Base-by-base conservation (phyloP, 2,113 vertebrate genomes). In the Neodontobutis hainanensis region DNA sequence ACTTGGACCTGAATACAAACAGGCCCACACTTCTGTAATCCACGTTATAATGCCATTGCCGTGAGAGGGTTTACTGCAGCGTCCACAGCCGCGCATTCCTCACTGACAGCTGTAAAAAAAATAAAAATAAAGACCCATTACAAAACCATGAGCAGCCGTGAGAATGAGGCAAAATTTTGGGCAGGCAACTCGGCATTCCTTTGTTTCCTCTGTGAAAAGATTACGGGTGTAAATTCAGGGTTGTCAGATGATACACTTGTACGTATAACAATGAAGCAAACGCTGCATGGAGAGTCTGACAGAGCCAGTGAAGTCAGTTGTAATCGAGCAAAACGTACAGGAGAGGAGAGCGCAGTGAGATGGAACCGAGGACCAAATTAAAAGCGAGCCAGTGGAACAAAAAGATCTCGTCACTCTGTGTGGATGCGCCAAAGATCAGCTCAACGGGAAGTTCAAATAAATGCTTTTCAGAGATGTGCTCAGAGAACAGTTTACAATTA, bases 271-370 rank as follows among this genome's bases (percentile, higher is more conserved):
- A 19, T 63, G 60, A 65, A 79, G 57, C 46, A 59, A 40, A 15
- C 55, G 51, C 55, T 69, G 69, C 50, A 45, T 14, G 47, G 65
- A 57, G 67, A 68, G 56, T 40, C 61, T 15, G 60, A 61, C 61
- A 27, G 47, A 63, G 70, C 61, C 60, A 68, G 75, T 36, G 48
- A 73, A 69, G 67, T 75, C 78, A 82, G 67, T 67, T 68, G 67
- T 87, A 85, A 84, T 81, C 64, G 78, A 88, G 82, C 81, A 62
- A 81, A 85, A 85, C 80, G 82, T 66, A 77, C 19, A 27, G 77
- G 60, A 80, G 77, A 6, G 51, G 73, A 50, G 58, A 78, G 82
- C 59, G 74, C 88, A 89, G 90, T 87, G 89, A 87, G 81, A 77
- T 72, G 75, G 66, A 87, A 87, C 84, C 68, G 73, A 72, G 77